Conservation (phyloP, 2,797 vertebrate genomes). For the Rhodeus uyekii region DNA sequence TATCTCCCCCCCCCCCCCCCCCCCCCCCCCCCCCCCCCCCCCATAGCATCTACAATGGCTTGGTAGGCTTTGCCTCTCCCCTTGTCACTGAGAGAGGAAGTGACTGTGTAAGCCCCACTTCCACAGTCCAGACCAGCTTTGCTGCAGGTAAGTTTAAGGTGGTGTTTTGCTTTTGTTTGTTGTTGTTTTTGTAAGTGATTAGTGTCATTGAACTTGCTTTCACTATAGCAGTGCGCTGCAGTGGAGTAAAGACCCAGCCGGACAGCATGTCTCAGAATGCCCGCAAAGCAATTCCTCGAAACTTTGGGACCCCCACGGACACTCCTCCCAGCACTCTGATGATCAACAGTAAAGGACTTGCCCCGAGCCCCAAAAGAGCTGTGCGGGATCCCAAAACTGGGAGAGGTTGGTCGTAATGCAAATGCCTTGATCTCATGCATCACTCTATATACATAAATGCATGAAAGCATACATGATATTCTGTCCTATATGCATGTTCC, state of each 20-base stretch:
- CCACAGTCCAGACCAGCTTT: conserved; percentile 85
- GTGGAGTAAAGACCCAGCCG: conserved; percentile 92
- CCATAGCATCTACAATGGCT: conserved; percentile 91
- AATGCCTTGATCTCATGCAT: not conserved
- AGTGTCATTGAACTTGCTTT: not conserved
- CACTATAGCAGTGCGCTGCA: conserved; percentile 87
- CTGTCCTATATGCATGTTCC: too few relatives aligned
- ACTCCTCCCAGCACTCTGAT: conserved; percentile 89
- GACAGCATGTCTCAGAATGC: conserved; percentile 98
- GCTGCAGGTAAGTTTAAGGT: conserved; percentile 85
- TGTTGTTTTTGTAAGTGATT: not conserved
- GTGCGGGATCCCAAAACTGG: conserved; percentile 97
- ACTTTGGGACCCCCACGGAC: conserved; percentile 90
- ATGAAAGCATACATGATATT: too few relatives aligned
- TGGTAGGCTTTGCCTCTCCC: conserved; percentile 96
- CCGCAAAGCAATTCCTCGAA: conserved; percentile 89
- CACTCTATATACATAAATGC: too few relatives aligned
- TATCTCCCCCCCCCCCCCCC: too few relatives aligned
- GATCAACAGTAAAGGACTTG: conserved; percentile 86
- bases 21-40: too few relatives aligned
- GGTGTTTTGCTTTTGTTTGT: not conserved
- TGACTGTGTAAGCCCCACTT: conserved; percentile 91
- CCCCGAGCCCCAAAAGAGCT: conserved; percentile 95
- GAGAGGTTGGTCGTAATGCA: conserved; percentile 79
- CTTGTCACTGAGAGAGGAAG: conserved; percentile 92